These are phyloP conservation scores for Lasioglossum calceatum DNA, from an alignment of 2,888 invertebrate genomes.

Conservation along the genomic window DNA sequence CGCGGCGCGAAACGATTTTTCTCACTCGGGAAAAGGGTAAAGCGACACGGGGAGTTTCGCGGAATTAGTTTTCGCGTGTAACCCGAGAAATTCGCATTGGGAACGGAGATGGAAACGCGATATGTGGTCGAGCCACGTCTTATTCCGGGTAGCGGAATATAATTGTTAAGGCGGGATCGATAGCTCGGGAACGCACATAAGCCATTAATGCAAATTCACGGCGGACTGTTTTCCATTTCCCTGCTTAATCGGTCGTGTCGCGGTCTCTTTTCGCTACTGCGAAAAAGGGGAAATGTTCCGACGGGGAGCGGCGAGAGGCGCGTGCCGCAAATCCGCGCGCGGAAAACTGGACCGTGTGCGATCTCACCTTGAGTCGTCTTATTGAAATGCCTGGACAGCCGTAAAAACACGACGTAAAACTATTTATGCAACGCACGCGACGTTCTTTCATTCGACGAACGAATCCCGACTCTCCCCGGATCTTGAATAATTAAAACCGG, in stretches of 20 bases:
- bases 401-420: conserved; percentile 8
- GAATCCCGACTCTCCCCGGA: neutral
- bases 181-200: conserved; percentile 45
- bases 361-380: conserved; percentile 24
- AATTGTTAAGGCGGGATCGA: conserved; percentile 46
- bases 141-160: conserved; percentile 9
- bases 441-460: neutral
- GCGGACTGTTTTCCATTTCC: conserved; percentile 51
- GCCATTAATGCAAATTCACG: conserved; percentile 58
- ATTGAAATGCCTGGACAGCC: neutral
- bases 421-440: conserved; percentile 19
- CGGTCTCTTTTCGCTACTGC: neutral
- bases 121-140: neutral
- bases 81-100: neutral
- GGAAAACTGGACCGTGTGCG: neutral
- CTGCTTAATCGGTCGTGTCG: conserved; percentile 13
- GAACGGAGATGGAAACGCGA: neutral
- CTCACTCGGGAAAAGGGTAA: neutral
- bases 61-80: conserved; percentile 4
- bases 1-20: neutral
- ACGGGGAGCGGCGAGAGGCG: neutral
- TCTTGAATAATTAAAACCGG: conserved; percentile 2
- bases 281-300: neutral
- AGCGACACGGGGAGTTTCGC: neutral
- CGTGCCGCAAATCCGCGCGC: neutral